Base-by-base conservation (phyloP, 2,888 invertebrate genomes). In the Syrista parreyssii region DNA sequence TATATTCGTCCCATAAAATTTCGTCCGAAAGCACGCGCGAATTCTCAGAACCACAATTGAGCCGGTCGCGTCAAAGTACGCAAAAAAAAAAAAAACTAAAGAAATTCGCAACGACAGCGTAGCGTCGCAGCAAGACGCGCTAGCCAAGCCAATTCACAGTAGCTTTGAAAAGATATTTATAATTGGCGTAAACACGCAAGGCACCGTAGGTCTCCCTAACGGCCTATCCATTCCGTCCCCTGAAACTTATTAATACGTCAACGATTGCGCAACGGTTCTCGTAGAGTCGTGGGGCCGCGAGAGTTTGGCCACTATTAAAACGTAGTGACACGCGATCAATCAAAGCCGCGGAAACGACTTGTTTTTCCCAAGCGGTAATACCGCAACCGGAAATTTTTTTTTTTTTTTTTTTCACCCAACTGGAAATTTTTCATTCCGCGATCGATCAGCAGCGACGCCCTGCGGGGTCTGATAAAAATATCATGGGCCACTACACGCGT, bases 281-380 rank as follows among this genome's bases (percentile, higher is more conserved):
- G 71, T 15, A n/a, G 30, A 71, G 31, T 15, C 69, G 69, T 0
- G 69, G 4, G 11, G 31, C 71, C 55, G 9, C 55, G 23, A 71
- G 71, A 33, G 12, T 71, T 71, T 71, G n/a, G 31, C 32, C 71
- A 9, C 31, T 31, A 71, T 71, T 71, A 71, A 71, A 71, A 71
- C 71, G 71, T 4, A 71, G 31, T 33, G 71, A 71, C 71, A 9
- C 32, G 71, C 71, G 32, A 71, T 71, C 71, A 71, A 71, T 71
- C 71, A 71, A 71, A 71, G 31, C 31, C 71, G 31, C 71, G 71
- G 71, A 71, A 71, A 71, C 71, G 71, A 71, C 71, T 71, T 71
- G 71, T 71, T 71, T 31, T 31, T 71, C 32, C 9, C 55, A 23
- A 9, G 55, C 55, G 2, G 23, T 71, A 71, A 31, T 11, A 15